Evolutionary conservation across 2,113 vertebrate genomes (phyloP).

Genomic region (Pachyramphus minor): DNA sequence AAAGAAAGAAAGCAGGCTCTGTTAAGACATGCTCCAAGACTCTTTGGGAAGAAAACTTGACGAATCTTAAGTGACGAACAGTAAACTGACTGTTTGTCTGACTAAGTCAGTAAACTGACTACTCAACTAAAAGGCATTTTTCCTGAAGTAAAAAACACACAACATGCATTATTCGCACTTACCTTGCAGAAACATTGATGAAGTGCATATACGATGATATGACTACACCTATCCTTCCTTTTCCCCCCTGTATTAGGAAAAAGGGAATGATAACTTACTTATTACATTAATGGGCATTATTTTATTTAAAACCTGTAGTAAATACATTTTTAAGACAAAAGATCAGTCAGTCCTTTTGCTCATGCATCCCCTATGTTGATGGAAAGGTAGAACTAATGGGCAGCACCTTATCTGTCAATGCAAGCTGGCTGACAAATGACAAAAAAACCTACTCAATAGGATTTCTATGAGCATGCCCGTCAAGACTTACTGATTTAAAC

Average conservation of each 20-base stretch:
- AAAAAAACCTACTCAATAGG: background rate
- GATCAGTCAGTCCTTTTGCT: background rate
- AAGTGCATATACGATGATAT: conserved; percentile 95
- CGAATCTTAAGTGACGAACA: background rate
- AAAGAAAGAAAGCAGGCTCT: background rate
- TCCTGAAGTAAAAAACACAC: background rate
- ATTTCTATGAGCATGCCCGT: background rate
- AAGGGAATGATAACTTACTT: background rate
- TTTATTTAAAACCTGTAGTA: background rate
- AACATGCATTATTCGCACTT: conserved; percentile 9
- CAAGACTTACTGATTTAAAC: background rate
- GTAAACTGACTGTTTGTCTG: too few relatives aligned
- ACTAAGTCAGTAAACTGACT: background rate
- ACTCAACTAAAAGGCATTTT: background rate
- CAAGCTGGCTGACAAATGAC: background rate
- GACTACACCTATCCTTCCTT: conserved; percentile 92
- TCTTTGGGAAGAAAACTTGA: background rate
- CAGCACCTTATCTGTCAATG: background rate
- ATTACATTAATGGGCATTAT: background rate
- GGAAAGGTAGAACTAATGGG: background rate
- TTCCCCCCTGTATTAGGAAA: conserved; percentile 81
- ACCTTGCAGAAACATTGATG: conserved; percentile 94
- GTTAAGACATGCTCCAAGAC: background rate
- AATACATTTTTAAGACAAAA: background rate
- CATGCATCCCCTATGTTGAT: background rate